Evolutionary conservation across 2,888 invertebrate genomes (phyloP).

Genomic region (Endotricha flammealis): DNA sequence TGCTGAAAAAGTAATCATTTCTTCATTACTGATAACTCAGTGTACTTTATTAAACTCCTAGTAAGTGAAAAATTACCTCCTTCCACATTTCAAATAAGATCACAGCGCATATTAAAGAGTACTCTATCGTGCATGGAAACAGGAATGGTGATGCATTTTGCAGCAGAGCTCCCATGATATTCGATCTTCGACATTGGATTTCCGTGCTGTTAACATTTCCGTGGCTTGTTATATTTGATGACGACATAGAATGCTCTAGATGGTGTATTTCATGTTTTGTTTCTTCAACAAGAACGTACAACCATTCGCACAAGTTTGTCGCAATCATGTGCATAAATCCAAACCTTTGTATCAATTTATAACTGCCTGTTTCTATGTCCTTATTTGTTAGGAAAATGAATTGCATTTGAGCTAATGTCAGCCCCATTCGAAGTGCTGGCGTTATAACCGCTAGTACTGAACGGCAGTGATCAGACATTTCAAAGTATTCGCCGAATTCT

Average conservation of each 20-base stretch:
- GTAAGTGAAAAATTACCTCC: no score
- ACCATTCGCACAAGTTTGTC: slow-evolving; percentile 95
- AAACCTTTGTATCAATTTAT: slow-evolving; percentile 87
- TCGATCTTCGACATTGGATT: slow-evolving; percentile 73
- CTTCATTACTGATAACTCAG: no score
- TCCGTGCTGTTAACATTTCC: slow-evolving; percentile 18
- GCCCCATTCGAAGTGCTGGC: slow-evolving; percentile 87
- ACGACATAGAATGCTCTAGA: slow-evolving; percentile 68
- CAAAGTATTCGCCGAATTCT: slow-evolving; percentile 87
- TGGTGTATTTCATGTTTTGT: slow-evolving; percentile 92
- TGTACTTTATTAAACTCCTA: no score
- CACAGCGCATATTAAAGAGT: slow-evolving; percentile 93
- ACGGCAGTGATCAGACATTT: slow-evolving; percentile 81
- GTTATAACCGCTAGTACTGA: slow-evolving; percentile 85
- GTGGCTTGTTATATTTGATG: slow-evolving; percentile 7
- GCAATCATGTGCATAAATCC: slow-evolving; percentile 97
- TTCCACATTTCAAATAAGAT: slow-evolving; percentile 95
- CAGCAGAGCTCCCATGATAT: slow-evolving; percentile 84
- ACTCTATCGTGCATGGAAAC: slow-evolving; percentile 93
- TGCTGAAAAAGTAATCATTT: no score
- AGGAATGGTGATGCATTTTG: slow-evolving; percentile 87
- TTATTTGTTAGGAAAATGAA: slow-evolving; percentile 95
- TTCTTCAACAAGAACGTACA: slow-evolving; percentile 91
- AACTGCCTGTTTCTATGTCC: slow-evolving; percentile 78
- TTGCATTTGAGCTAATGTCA: slow-evolving; percentile 94